phyloP scores from a whole-genome alignment of 2,888 invertebrate species.

The Heliconius ismenius region DNA sequence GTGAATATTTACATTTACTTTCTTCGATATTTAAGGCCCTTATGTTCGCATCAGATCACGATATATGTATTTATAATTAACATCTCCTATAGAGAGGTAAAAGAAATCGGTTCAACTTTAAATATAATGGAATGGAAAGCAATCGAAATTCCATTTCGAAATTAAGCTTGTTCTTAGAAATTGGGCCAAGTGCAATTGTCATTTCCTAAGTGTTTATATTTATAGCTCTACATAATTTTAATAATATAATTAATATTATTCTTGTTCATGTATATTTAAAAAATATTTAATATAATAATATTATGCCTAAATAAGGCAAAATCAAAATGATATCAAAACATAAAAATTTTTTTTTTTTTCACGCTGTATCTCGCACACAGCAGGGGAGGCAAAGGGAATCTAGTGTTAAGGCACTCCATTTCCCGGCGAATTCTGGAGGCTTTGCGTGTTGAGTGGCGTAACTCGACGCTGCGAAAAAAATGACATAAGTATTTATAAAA shows the following conservation, averaged over 20 bases:
- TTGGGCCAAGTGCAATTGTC: not conserved
- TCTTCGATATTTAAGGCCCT: constrained; percentile 41
- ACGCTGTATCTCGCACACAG: too few relatives aligned
- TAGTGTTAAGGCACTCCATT: too few relatives aligned
- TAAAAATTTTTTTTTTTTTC: too few relatives aligned
- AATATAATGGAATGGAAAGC: constrained; percentile 27
- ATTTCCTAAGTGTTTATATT: not conserved
- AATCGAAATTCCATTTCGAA: constrained; percentile 13
- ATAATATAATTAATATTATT: not conserved
- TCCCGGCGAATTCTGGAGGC: too few relatives aligned
- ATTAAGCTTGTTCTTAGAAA: not conserved
- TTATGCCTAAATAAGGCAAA: not conserved
- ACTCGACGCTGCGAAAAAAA: not conserved
- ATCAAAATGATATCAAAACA: not conserved
- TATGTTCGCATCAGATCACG: constrained; percentile 4
- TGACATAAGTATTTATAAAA: not conserved
- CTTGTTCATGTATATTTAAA: not conserved
- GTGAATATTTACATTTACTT: constrained; percentile 43
- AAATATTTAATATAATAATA: not conserved
- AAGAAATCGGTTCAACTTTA: constrained; percentile 28
- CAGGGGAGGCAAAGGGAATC: too few relatives aligned
- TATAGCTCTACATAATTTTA: not conserved
- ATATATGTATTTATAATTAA: constrained; percentile 30
- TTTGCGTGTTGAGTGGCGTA: too few relatives aligned
- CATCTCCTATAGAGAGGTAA: constrained; percentile 21